Percentiles rank a stretch among this genome's conserved stretches.
Conservation (phyloP, 1,140 invertebrate species). For the Ephestia elutella region DNA sequence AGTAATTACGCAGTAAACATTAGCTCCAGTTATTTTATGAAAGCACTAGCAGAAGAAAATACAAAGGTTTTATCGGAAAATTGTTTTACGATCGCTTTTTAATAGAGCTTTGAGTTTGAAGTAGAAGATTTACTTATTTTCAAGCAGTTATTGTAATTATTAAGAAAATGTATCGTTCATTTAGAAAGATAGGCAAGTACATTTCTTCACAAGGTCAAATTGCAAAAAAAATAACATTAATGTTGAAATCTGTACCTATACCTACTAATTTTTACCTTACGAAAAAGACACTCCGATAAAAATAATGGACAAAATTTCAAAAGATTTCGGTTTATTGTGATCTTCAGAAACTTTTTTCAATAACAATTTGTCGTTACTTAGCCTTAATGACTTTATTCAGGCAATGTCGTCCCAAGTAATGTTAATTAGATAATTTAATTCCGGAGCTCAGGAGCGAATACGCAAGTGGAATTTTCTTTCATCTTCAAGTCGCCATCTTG, state of each 20-base stretch:
- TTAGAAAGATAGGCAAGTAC: too few species aligned
- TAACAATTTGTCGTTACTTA: conserved; percentile 32
- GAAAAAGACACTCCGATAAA: too few species aligned
- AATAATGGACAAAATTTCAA: neutral
- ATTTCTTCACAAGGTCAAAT: too few species aligned
- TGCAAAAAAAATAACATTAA: too few species aligned
- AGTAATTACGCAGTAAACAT: neutral
- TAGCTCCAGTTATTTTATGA: neutral
- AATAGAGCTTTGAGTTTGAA: neutral
- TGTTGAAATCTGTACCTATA: too few species aligned
- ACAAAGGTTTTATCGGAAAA: neutral
- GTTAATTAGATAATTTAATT: conserved; percentile 43
- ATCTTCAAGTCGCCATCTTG: neutral
- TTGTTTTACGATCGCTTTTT: neutral
- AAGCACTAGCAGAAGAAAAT: neutral
- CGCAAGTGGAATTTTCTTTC: conserved; percentile 19
- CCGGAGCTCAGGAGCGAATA: conserved; percentile 20
- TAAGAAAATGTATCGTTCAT: too few species aligned
- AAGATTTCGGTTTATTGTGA: neutral
- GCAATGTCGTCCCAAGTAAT: conserved; percentile 29
- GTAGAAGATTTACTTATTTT: too few species aligned
- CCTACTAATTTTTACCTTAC: too few species aligned
- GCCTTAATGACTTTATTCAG: conserved; percentile 33
- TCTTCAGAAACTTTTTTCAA: conserved; percentile 28
- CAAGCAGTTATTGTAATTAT: too few species aligned